A percentile compares a stretch with the other conserved stretches of the same genome.
Evolutionary conservation across 2,888 invertebrate genomes (phyloP).

Genomic region (Bellardia pandia): DNA sequence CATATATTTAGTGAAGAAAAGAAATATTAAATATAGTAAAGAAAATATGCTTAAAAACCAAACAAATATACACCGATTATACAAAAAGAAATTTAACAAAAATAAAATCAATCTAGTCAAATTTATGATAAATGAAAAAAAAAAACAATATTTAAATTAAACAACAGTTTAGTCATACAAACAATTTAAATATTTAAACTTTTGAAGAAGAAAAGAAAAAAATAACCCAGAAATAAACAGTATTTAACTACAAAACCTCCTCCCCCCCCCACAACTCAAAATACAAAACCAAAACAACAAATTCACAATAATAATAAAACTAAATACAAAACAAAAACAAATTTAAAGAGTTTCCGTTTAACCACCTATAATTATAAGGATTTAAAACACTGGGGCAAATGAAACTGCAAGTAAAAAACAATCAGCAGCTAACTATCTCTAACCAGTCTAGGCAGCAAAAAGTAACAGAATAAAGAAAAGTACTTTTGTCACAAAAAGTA

Average conservation of each 20-base stretch:
- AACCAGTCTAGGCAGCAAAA: too few relatives aligned
- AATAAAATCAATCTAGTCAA: conserved; percentile 63
- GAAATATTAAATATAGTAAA: neutral
- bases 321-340: conserved; percentile 30
- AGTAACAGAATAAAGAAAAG: too few relatives aligned
- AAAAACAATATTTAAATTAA: conserved; percentile 8
- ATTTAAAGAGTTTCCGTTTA: conserved; percentile 74
- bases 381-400: conserved; percentile 19
- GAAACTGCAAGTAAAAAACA: too few relatives aligned
- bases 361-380: conserved; percentile 69
- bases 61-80: conserved; percentile 70
- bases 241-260: conserved; percentile 54
- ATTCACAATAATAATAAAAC: conserved; percentile 26
- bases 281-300: conserved; percentile 20
- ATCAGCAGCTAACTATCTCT: too few relatives aligned
- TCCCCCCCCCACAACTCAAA: neutral
- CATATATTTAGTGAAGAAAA: conserved; percentile 46
- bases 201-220: conserved; percentile 34
- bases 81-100: conserved; percentile 56
- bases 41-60: conserved; percentile 48
- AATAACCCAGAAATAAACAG: conserved; percentile 42
- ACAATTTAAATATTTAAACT: conserved; percentile 32
- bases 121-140: conserved; percentile 52
- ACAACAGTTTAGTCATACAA: conserved; percentile 41
- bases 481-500: too few relatives aligned